A percentile compares a stretch with the other conserved stretches of the same genome.
These are phyloP conservation scores for Thereva unica DNA, from an alignment of 2,888 invertebrate genomes.

Conservation along the genomic window DNA sequence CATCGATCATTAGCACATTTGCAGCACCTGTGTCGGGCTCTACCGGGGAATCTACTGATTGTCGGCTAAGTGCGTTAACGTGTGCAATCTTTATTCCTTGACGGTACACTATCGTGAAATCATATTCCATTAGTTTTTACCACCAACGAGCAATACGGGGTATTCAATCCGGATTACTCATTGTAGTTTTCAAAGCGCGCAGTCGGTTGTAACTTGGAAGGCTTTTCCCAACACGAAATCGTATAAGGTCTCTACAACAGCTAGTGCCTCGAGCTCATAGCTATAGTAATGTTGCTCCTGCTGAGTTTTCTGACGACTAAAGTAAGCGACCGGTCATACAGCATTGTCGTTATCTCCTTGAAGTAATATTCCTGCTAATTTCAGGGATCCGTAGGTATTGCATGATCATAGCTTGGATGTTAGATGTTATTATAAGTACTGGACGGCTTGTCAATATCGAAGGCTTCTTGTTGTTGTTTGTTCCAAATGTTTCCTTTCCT, in stretches of 20 bases:
- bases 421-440: too few species aligned
- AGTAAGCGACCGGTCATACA: too few species aligned
- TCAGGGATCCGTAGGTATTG: too few species aligned
- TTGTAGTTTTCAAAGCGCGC: conserved; percentile 49
- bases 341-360: too few species aligned
- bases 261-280: conserved; percentile 54
- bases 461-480: too few species aligned
- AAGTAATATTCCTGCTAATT: too few species aligned
- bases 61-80: conserved; percentile 49
- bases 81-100: conserved; percentile 47
- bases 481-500: too few species aligned
- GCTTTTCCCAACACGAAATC: conserved; percentile 49
- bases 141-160: conserved; percentile 49
- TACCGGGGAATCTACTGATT: conserved; percentile 38
- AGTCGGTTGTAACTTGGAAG: conserved; percentile 51
- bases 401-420: too few species aligned
- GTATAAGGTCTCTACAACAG: conserved; percentile 48
- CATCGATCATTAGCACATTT: neutral
- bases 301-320: too few species aligned
- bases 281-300: too few species aligned
- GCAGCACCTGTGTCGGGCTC: conserved; percentile 9
- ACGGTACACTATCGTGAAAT: conserved; percentile 41
- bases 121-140: conserved; percentile 43
- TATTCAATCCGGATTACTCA: conserved; percentile 45
- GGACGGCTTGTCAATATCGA: too few species aligned